Evolutionary conservation across 2,113 vertebrate genomes (phyloP).

Genomic region (Lamprologus ornatipinnis): DNA sequence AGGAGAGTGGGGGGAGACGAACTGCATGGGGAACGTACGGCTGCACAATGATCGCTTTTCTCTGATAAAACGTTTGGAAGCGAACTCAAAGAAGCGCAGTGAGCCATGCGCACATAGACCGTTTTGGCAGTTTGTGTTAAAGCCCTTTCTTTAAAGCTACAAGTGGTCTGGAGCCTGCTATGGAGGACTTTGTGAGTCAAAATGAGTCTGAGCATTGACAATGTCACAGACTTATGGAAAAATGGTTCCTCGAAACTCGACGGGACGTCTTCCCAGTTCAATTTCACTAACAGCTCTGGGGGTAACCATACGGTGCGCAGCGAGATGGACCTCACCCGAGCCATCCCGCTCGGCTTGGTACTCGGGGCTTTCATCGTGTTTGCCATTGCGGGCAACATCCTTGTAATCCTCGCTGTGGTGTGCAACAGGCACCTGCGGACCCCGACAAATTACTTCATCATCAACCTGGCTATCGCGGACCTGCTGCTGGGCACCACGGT

Average conservation of each 20-base stretch:
- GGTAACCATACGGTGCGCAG: constrained; percentile 58
- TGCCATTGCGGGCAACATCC: constrained; percentile 91
- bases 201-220: constrained; percentile 72
- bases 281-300: constrained; percentile 75
- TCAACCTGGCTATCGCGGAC: constrained; percentile 95
- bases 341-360: constrained; percentile 83
- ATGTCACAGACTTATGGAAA: constrained; percentile 64
- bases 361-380: constrained; percentile 92
- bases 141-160: constrained; percentile 7
- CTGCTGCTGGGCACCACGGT: constrained; percentile 90
- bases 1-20: constrained; percentile 15
- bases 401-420: constrained; percentile 93
- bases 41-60: background rate
- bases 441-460: constrained; percentile 95
- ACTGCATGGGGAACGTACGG: background rate
- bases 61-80: background rate
- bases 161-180: constrained; percentile 59
- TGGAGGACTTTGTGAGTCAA: constrained; percentile 66
- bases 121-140: background rate
- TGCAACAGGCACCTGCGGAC: constrained; percentile 95
- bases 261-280: constrained; percentile 39
- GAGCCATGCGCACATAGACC: background rate
- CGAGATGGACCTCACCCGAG: constrained; percentile 77
- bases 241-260: constrained; percentile 67
- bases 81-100: background rate